A percentile compares a stretch with the other conserved stretches of the same genome.
Evolutionary conservation across 2,113 vertebrate species (phyloP).

Genomic region (Empidonax traillii): DNA sequence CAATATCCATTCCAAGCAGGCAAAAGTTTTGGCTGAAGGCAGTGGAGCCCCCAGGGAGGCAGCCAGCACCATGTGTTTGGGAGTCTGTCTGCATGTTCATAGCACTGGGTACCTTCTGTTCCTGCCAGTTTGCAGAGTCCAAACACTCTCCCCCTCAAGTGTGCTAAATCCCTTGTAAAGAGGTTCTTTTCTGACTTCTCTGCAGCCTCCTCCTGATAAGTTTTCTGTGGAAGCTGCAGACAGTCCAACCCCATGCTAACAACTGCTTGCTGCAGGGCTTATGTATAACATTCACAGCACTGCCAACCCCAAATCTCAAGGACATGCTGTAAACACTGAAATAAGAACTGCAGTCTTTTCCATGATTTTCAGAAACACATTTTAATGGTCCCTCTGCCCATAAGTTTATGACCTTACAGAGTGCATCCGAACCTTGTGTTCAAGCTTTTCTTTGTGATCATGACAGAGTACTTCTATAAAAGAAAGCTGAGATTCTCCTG

Average conservation of each 20-base stretch:
- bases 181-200: not conserved
- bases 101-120: not conserved
- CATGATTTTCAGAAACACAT: not conserved
- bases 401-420: not conserved
- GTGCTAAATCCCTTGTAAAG: not conserved
- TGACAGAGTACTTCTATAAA: not conserved
- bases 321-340: not conserved
- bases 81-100: not conserved
- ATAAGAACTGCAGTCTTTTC: not conserved
- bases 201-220: not conserved
- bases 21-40: not conserved
- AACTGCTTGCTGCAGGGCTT: not conserved
- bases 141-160: not conserved
- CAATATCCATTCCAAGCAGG: not conserved
- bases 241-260: not conserved
- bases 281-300: not conserved
- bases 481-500: not conserved
- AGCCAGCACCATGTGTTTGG: not conserved
- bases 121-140: not conserved
- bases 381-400: not conserved
- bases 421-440: not conserved
- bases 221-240: not conserved
- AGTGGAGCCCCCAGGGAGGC: not conserved
- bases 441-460: not conserved
- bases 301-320: not conserved